Conservation (phyloP, 2,888 invertebrate species). For the Cerastis rubricosa region DNA sequence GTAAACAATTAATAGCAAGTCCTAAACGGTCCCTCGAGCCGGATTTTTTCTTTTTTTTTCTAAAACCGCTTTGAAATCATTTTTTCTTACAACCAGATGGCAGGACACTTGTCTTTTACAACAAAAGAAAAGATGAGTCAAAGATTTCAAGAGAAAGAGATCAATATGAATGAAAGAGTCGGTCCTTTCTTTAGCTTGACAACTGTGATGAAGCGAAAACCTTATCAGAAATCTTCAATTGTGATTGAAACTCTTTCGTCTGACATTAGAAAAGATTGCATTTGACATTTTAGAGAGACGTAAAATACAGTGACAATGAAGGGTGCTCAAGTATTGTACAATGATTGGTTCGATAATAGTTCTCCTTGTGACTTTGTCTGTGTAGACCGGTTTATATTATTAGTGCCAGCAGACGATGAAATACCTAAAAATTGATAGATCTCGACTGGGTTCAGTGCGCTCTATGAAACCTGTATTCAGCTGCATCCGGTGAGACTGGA, state of each 20-base stretch:
- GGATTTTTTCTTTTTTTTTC: background rate
- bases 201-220: constrained; percentile 25
- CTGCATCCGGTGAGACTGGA: background rate
- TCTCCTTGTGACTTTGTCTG: background rate
- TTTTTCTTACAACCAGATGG: background rate
- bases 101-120: constrained; percentile 2
- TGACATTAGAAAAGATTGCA: constrained; percentile 44
- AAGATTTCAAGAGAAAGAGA: constrained; percentile 5
- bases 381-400: no score
- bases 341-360: background rate
- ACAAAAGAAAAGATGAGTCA: constrained; percentile 11
- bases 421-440: background rate
- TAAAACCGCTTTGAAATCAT: background rate
- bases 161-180: constrained; percentile 16
- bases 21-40: background rate
- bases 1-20: no score
- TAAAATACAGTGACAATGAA: constrained; percentile 18
- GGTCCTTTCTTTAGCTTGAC: constrained; percentile 17
- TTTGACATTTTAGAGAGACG: constrained; percentile 47
- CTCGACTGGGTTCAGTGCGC: background rate
- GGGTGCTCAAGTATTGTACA: background rate
- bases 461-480: background rate
- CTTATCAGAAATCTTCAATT: constrained; percentile 47
- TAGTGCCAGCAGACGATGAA: background rate
- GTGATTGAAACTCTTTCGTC: constrained; percentile 43